Conservation (phyloP, 1,140 invertebrate species). For the Pseudachorutes palmiensis region DNA sequence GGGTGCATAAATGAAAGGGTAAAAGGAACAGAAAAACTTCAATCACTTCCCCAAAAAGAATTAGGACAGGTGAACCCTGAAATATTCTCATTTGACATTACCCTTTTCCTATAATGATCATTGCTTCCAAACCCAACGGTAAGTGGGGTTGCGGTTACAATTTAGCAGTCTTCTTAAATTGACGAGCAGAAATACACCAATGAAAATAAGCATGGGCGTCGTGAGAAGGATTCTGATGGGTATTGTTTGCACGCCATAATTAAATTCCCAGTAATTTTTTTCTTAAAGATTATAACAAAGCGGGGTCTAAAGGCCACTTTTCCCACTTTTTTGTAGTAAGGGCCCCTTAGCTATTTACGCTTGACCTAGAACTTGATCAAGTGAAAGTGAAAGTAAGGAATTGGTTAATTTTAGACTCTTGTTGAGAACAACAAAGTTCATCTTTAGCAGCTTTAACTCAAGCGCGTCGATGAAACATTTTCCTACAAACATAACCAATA, state of each 20-base stretch:
- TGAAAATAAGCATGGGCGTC: not conserved
- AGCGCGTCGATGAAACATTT: not conserved
- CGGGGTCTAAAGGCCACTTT: not conserved
- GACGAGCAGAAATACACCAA: too few species aligned
- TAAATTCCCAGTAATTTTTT: too few species aligned
- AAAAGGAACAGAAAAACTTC: not conserved
- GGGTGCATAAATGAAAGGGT: not conserved
- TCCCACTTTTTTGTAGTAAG: not conserved
- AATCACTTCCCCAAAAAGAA: not conserved
- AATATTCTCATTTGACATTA: not conserved
- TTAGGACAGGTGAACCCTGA: not conserved
- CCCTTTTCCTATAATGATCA: not conserved
- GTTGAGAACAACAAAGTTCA: not conserved
- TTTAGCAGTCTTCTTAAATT: too few species aligned
- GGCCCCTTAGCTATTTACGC: not conserved
- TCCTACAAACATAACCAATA: too few species aligned
- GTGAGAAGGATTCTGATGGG: not conserved
- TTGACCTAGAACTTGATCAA: not conserved
- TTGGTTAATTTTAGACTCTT: not conserved
- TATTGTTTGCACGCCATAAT: too few species aligned
- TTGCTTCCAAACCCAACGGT: not conserved
- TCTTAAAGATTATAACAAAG: too few species aligned
- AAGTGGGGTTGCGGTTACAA: not conserved
- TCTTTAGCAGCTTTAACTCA: not conserved
- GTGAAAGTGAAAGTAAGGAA: slow-evolving; percentile 5